A percentile compares a stretch with the other conserved stretches of the same genome.
These are phyloP conservation scores for Acanthoscelides obtectus DNA, from an alignment of 2,888 invertebrate genomes.

Conservation along the genomic window DNA sequence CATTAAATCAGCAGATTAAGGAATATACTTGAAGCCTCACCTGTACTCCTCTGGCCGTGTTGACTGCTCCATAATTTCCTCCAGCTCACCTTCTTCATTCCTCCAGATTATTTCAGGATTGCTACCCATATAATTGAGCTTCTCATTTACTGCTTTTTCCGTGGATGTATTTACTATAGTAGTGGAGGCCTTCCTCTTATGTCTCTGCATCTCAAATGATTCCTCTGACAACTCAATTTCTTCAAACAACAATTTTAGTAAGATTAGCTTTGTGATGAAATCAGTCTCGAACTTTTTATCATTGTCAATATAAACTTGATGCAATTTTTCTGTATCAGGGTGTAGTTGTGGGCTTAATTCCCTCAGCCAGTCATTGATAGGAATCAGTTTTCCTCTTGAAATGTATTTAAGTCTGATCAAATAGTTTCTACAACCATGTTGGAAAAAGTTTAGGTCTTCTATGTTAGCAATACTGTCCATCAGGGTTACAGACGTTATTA, in stretches of 20 bases:
- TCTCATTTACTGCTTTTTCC: not conserved
- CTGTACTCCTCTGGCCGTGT: not conserved
- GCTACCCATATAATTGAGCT: not conserved
- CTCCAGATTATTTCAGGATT: not conserved
- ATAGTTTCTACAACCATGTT: not conserved
- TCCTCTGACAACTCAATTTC: slow-evolving; percentile 8
- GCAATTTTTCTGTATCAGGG: not conserved
- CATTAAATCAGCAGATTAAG: no score
- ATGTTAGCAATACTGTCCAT: not conserved
- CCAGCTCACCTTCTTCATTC: not conserved
- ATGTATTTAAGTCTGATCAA: slow-evolving; percentile 6
- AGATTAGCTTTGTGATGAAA: slow-evolving; percentile 10
- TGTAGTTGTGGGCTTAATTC: not conserved
- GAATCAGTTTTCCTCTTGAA: not conserved
- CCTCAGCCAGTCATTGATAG: not conserved
- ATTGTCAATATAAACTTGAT: not conserved
- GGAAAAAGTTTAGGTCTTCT: not conserved
- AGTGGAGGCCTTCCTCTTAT: not conserved
- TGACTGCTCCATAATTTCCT: not conserved
- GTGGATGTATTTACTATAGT: not conserved
- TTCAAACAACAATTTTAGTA: slow-evolving; percentile 13
- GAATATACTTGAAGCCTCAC: not conserved
- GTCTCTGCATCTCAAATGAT: not conserved
- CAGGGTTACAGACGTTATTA: not conserved
- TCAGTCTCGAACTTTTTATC: slow-evolving; percentile 6